These are phyloP conservation scores for Cosmia pyralina DNA, from an alignment of 2,888 invertebrate genomes.

Conservation along the genomic window DNA sequence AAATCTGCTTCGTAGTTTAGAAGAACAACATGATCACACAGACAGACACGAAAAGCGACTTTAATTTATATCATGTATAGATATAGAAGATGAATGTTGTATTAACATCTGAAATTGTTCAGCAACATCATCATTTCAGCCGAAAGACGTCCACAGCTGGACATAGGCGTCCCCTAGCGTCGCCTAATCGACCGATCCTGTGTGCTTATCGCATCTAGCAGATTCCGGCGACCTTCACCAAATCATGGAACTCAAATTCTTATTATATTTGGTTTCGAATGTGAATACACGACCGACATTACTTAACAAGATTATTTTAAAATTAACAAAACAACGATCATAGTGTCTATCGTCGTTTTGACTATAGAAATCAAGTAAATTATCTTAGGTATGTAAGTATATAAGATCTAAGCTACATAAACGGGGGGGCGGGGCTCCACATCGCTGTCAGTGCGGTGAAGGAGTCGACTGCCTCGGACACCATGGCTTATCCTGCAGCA, in stretches of 20 bases:
- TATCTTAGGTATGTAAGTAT: neutral
- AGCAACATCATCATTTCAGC: neutral
- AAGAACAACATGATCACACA: no score
- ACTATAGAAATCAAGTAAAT: neutral
- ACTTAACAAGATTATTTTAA: neutral
- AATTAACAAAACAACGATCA: neutral
- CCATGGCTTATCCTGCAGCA: no score
- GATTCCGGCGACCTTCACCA: neutral
- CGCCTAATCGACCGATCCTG: no score
- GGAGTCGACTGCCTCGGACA: no score
- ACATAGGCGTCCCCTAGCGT: no score
- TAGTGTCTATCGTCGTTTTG: constrained; percentile 1
- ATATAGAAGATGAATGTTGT: no score
- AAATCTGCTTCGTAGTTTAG: no score
- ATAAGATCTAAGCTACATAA: neutral
- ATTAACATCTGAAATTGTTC: neutral
- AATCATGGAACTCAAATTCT: neutral
- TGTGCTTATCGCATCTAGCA: neutral
- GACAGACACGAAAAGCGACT: no score
- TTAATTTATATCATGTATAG: no score
- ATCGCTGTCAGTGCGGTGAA: no score
- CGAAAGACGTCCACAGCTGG: neutral
- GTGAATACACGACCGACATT: neutral
- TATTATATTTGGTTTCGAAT: neutral
- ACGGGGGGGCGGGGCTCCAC: no score